Base-by-base conservation (phyloP, 2,888 invertebrate genomes). In the Lithophane semibrunnea region DNA sequence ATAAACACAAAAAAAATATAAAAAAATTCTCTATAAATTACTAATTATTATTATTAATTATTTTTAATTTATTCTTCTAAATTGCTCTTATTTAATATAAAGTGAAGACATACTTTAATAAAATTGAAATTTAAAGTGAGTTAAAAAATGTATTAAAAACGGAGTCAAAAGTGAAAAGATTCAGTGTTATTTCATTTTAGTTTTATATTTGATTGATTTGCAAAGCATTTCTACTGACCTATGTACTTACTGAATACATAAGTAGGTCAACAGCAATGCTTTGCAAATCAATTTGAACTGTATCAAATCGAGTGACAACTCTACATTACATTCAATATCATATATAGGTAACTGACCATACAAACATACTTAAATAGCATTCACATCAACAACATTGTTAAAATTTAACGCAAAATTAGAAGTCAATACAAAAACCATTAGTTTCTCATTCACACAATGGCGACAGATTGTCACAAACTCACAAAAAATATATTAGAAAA, bases 401-500 rank as follows among this genome's bases (percentile, higher is more conserved):
- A 78, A 88, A 88, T 88, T 88, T 82, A 77, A 88, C 86, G 88
- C 87, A 77, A 88, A 88, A 88, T 88, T 88, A 83, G 77, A 82
- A 82, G 47, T 83, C 83, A 44, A 88, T 86, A 77, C 77, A 56
- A 79, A 68, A 44, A 73, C 72, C 69, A 88, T 88, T 88, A 77
- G 66, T 16, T 84, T 69, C 24, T 44, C 58, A 0, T 63, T 70
- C 61, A 63, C 66, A 73, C 65, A 79, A 82, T 75, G 69, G 60
- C 52, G 71, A 78, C 88, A 88, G 87, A 83, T 88, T 85, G 75
- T n/a, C 67, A 3, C 21, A 49, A 61, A 83, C 2, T 42, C 18
- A 70, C 52, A 52, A 44, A 74, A 75, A 79, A 83, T 75, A 79
- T 67, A 63, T 29, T 52, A 13, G 47, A 42, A 71, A 84, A 86